Conservation (phyloP, 1,140 invertebrate genomes). For the Ephestia elutella region DNA sequence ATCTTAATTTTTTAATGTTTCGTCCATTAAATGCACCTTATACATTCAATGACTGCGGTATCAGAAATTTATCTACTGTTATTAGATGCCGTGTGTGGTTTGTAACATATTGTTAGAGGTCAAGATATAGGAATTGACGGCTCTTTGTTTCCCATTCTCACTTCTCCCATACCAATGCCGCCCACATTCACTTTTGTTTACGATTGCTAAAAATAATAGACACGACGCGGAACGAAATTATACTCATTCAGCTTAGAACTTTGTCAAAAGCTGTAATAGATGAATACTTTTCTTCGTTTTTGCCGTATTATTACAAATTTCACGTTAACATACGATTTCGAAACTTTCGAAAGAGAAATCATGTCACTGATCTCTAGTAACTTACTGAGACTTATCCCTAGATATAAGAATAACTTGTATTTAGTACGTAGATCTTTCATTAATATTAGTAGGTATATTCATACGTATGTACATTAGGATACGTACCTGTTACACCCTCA, state of each 20-base stretch:
- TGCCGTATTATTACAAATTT: conserved; percentile 23
- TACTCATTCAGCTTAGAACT: neutral
- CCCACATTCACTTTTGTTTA: conserved; percentile 70
- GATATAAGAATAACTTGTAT: neutral
- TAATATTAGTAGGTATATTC: neutral
- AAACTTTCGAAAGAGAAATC: conserved; percentile 62
- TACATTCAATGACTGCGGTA: neutral
- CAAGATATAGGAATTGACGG: conserved; percentile 21
- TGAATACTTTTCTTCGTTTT: neutral
- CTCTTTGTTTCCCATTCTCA: conserved; percentile 35
- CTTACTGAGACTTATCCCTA: neutral
- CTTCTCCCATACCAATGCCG: conserved; percentile 32
- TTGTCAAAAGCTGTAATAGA: neutral
- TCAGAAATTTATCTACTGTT: neutral
- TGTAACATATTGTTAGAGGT: conserved; percentile 20
- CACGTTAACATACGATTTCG: conserved; percentile 24
- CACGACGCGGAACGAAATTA: conserved; percentile 9
- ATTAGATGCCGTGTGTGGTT: neutral
- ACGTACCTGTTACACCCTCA: conserved; percentile 18
- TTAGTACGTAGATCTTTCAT: neutral
- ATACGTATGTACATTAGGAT: neutral
- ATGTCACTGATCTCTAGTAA: conserved; percentile 9
- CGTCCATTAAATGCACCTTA: too few relatives aligned
- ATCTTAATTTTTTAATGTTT: too few relatives aligned
- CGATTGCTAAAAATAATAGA: conserved; percentile 27